Evolutionary conservation across 2,888 invertebrate genomes (phyloP), one percentile per base, ranked within the genome.

Genomic region (Philereme vetulata): DNA sequence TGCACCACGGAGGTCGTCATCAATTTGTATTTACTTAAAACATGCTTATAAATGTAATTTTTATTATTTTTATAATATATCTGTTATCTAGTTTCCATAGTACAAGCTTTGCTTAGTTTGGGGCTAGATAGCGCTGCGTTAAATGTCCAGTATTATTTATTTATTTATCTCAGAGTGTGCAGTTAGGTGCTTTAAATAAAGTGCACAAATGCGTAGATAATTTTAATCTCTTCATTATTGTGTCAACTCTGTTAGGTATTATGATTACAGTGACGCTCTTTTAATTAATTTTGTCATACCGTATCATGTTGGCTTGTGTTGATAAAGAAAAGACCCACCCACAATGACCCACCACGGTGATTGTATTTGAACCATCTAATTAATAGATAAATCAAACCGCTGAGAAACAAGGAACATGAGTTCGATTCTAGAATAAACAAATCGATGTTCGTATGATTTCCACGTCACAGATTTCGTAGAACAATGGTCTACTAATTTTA

Each of bases 271-370:
- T 9, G 11, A 45, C 21, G 21, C 45, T 21, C 4, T 8, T 1
- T 42, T 46, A 48, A 57, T 48, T 57, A 57, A 52, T 57, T 52
- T 52, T 47, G 47, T 57, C 51, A 57, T 46, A 49, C 5, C 9
- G 43, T 44, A 49, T 43, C 32, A 45, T n/a, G 34, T 38, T 56
- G 10, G 44, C 40, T 46, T 43, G 21, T 42, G n/a, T 45, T 56
- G 51, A 56, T 51, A 51, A 46, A 36, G 34, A 43, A 34, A 47
- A 55, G 56, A 51, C 56, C 56, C 56, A 45, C 56, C 56, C 49
- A 50, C 56, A 51, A 34, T 51, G 56, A 51, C 56, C 51, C 21
- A 56, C 51, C 51, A 38, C 46, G 42, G 40, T 8, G 51, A 56
- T 45, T 55, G 10, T 43, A 38, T 49, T 40, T 56, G 40, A 56